Evolutionary conservation across 2,888 invertebrate species (phyloP).

Genomic region (Hemithea aestivaria): DNA sequence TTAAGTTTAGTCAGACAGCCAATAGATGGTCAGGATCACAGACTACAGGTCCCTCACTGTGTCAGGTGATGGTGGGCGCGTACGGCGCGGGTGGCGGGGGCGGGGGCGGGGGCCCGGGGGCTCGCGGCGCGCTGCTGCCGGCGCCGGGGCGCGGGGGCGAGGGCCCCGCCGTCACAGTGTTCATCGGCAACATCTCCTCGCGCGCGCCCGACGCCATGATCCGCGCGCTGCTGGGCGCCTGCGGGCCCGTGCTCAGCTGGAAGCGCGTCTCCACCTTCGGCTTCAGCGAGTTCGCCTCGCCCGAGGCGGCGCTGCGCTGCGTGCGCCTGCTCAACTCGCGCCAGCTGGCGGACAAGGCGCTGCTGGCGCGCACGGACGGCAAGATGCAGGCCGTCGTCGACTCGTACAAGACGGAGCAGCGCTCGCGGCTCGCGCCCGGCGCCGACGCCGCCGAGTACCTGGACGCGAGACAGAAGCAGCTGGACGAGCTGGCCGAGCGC

Average conservation of each 20-base stretch:
- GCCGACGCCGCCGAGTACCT: constrained; percentile 74
- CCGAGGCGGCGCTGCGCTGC: constrained; percentile 96
- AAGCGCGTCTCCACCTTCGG: constrained; percentile 98
- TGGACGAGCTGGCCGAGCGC: constrained; percentile 86
- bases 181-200: constrained; percentile 90
- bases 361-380: constrained; percentile 98
- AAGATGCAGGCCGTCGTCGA: constrained; percentile 97
- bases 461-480: constrained; percentile 86
- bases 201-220: constrained; percentile 97
- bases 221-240: constrained; percentile 92
- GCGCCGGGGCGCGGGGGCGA: constrained; percentile 56
- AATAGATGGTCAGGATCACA: too few relatives aligned
- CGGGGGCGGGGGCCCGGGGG: constrained; percentile 24
- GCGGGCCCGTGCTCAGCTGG: constrained; percentile 97
- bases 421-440: constrained; percentile 44
- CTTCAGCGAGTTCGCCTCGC: constrained; percentile 96
- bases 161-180: constrained; percentile 97
- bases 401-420: constrained; percentile 87
- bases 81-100: constrained; percentile 42
- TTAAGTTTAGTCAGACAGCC: too few relatives aligned
- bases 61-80: constrained; percentile 69
- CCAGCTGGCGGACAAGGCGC: constrained; percentile 93
- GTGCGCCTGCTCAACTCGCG: constrained; percentile 95
- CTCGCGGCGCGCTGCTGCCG: constrained; percentile 51
- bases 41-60: too few relatives aligned